These are phyloP conservation scores for Calcarius ornatus DNA, from an alignment of 2,113 vertebrate genomes.

Conservation along the genomic window DNA sequence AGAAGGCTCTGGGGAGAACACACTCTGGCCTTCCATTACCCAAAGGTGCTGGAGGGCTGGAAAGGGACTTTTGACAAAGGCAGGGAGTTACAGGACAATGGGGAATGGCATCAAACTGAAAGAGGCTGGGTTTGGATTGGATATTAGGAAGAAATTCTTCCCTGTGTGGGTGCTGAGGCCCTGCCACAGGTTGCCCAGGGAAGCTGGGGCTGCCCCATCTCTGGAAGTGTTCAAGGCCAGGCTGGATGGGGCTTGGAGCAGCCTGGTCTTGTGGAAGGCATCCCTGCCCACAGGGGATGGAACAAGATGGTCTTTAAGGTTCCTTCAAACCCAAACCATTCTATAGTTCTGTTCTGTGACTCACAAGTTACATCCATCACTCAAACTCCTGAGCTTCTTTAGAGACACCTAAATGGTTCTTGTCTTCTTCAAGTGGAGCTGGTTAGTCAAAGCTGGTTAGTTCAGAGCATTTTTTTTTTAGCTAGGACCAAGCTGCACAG, in stretches of 20 bases:
- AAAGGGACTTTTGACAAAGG: neutral
- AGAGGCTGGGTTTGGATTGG: neutral
- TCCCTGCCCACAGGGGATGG: neutral
- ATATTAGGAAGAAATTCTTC: neutral
- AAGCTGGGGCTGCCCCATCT: neutral
- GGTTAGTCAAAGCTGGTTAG: neutral
- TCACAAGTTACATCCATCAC: neutral
- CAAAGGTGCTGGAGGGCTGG: neutral
- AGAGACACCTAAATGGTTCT: neutral
- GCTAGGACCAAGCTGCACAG: neutral
- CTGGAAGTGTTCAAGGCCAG: neutral
- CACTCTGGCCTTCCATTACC: neutral
- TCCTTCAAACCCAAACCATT: neutral
- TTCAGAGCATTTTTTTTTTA: neutral
- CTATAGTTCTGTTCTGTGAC: neutral
- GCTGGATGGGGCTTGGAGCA: neutral
- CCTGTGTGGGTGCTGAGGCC: neutral
- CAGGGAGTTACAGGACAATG: neutral
- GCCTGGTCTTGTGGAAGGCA: fast-evolving
- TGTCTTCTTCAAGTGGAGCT: neutral
- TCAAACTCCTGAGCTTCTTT: neutral
- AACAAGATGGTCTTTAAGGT: neutral
- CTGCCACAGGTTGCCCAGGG: neutral
- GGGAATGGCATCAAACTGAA: fast-evolving
- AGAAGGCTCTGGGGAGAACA: neutral